phyloP scores from a whole-genome alignment of 2,888 invertebrate species.

The Cataglyphis cursor region DNA sequence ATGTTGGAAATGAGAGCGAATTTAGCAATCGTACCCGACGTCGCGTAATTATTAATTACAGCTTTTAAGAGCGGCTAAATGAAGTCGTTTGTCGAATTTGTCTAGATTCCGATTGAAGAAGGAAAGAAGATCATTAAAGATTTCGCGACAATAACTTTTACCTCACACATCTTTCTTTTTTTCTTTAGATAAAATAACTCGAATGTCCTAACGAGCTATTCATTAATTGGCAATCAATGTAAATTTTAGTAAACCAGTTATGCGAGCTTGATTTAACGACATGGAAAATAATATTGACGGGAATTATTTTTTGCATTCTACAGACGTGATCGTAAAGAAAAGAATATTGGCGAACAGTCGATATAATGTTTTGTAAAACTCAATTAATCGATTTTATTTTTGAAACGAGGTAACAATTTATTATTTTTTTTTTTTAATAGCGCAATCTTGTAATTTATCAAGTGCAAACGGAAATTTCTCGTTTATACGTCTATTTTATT shows the following conservation, averaged over 20 bases:
- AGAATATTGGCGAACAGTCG: background rate
- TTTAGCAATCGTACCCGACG: background rate
- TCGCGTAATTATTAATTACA: slow-evolving; percentile 43
- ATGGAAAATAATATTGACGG: slow-evolving; percentile 38
- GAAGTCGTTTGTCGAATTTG: background rate
- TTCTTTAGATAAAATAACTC: slow-evolving; percentile 6
- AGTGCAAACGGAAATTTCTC: background rate
- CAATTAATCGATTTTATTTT: slow-evolving; percentile 42
- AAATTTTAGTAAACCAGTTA: slow-evolving; percentile 59
- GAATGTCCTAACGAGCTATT: slow-evolving; percentile 54
- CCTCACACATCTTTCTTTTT: background rate
- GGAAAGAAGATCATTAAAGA: background rate
- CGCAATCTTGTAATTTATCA: slow-evolving; percentile 27
- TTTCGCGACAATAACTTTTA: background rate
- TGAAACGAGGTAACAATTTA: background rate
- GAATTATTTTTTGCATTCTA: slow-evolving; percentile 18
- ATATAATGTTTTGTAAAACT: slow-evolving; percentile 5
- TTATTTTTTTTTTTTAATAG: slow-evolving; percentile 26
- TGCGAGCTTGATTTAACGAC: slow-evolving; percentile 38
- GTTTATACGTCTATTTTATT: slow-evolving; percentile 40
- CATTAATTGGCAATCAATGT: slow-evolving; percentile 51
- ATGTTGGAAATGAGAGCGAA: background rate
- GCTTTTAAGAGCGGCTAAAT: slow-evolving; percentile 2
- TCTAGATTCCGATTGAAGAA: background rate
- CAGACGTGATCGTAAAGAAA: slow-evolving; percentile 1